These are phyloP conservation scores for Lycopodina hypogea DNA, from an alignment of 37 sponge, comb jelly and placozoan species.

Conservation along the genomic window DNA sequence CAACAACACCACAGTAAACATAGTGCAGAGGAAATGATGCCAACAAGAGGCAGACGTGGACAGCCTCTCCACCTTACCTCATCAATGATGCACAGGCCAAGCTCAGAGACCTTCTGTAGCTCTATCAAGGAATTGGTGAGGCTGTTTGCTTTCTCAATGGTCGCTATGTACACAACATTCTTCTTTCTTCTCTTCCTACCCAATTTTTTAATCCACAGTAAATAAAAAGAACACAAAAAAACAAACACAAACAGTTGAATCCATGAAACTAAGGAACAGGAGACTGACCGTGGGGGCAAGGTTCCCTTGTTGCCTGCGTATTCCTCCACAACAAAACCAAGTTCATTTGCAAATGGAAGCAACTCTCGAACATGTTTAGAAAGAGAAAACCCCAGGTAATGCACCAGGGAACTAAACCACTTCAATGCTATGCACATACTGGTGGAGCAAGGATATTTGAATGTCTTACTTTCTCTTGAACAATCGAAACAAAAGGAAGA, in stretches of 20 bases:
- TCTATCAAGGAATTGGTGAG: constrained; percentile 83
- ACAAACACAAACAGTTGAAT: not conserved
- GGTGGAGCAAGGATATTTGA: not conserved
- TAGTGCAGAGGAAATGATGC: not conserved
- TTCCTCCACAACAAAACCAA: constrained; percentile 88
- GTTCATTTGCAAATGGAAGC: constrained; percentile 63
- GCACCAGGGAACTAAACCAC: not conserved
- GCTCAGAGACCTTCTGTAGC: constrained; percentile 36
- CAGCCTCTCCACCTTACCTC: constrained; percentile 69
- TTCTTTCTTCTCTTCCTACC: constrained; percentile 56
- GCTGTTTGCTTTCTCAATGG: constrained; percentile 93
- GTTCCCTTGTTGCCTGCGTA: constrained; percentile 87
- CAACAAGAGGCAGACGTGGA: not conserved
- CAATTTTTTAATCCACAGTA: not conserved
- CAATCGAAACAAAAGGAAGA: constrained; percentile 90
- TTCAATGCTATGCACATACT: too few relatives aligned
- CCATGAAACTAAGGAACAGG: not conserved
- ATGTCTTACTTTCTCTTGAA: constrained; percentile 84
- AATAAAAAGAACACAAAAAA: not conserved
- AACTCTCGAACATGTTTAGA: constrained; percentile 76
- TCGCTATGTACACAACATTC: constrained; percentile 78
- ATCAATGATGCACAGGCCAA: constrained; percentile 91
- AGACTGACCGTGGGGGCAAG: constrained; percentile 70
- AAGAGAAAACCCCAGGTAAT: not conserved
- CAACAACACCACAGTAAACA: not conserved